A percentile compares a stretch with the other conserved stretches of the same genome.
phyloP scores from a whole-genome alignment of 1,140 invertebrate genomes.

The Ips nitidus region DNA sequence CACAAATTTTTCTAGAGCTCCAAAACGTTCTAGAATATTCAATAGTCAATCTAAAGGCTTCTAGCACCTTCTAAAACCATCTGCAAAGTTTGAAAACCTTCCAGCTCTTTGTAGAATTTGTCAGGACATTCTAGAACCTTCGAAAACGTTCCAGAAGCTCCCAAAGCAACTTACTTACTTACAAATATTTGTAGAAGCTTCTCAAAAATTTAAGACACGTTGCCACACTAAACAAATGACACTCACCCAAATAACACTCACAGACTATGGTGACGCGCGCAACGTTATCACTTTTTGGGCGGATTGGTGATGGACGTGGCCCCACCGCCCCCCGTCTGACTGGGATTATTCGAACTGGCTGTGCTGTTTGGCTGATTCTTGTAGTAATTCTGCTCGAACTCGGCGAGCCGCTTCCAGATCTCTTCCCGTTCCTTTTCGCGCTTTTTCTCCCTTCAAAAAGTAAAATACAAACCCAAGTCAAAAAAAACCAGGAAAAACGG shows the following conservation, averaged over 20 bases:
- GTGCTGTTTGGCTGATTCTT: conserved; percentile 44
- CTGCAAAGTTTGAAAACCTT: no score
- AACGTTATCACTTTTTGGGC: conserved; percentile 52
- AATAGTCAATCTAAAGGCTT: no score
- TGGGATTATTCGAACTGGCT: conserved; percentile 22
- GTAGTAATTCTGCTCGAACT: conserved; percentile 71
- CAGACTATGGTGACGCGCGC: conserved; percentile 27
- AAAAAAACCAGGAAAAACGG: neutral
- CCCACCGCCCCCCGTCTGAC: conserved; percentile 7
- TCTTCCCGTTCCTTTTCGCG: conserved; percentile 92
- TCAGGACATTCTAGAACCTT: no score
- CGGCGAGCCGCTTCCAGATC: conserved; percentile 88
- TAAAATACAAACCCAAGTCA: neutral
- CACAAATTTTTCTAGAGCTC: no score
- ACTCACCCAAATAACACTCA: conserved; percentile 1
- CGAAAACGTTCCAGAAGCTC: neutral
- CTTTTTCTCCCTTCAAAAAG: conserved; percentile 84
- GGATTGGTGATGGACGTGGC: conserved; percentile 43
- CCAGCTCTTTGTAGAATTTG: no score
- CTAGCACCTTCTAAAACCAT: no score
- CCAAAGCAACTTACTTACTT: neutral
- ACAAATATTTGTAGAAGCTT: neutral
- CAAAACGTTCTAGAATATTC: no score
- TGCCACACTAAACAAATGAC: neutral
- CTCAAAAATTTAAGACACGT: neutral